Conservation (phyloP, 1,140 invertebrate genomes). For the Tetraneura akinire region DNA sequence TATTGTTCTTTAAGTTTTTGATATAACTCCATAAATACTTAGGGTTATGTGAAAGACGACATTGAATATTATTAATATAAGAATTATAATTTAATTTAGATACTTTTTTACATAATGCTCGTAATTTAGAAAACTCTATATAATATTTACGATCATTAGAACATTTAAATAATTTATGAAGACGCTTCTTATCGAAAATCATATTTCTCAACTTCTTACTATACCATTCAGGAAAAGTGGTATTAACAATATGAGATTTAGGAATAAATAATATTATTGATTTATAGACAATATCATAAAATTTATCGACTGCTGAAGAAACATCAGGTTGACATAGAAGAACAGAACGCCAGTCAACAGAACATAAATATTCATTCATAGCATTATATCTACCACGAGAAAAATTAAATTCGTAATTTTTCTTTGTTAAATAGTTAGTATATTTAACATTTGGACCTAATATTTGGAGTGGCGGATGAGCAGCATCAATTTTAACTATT, state of each 20-base stretch:
- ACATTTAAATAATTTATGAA: neutral
- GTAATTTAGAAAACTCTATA: neutral
- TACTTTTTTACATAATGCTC: too few species aligned
- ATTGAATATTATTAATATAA: neutral
- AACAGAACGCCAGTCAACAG: neutral
- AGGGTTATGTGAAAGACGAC: neutral
- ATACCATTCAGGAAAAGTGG: neutral
- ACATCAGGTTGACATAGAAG: too few species aligned
- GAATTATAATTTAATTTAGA: neutral
- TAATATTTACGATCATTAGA: neutral
- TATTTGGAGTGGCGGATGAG: neutral
- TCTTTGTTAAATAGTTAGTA: neutral
- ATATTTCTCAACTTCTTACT: neutral
- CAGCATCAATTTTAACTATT: neutral
- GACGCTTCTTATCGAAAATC: too few species aligned
- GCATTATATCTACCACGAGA: too few species aligned
- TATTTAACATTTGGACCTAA: neutral
- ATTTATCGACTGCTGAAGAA: neutral
- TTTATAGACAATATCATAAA: too few species aligned
- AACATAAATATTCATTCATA: constrained; percentile 6
- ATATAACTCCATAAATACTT: constrained; percentile 1
- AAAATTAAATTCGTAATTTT: constrained; percentile 2
- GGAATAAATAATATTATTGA: neutral
- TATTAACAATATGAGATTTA: neutral
- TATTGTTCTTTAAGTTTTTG: constrained; percentile 19